These are phyloP conservation scores for Oophaga sylvatica DNA, from an alignment of 2,797 vertebrate species.

Conservation along the genomic window DNA sequence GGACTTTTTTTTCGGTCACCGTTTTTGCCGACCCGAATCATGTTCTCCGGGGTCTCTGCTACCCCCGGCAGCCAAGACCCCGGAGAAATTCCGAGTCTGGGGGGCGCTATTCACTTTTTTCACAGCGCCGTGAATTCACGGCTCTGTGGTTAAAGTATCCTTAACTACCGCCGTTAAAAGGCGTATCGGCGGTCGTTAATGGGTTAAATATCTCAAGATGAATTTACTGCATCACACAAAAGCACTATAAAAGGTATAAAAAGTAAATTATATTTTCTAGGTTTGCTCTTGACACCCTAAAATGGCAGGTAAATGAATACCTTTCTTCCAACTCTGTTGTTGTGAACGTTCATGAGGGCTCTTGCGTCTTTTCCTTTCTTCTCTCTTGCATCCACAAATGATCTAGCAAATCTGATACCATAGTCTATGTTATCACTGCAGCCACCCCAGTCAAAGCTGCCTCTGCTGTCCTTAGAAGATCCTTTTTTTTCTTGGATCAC, in stretches of 20 bases:
- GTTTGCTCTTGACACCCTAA: neutral
- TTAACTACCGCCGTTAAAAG: too few species aligned
- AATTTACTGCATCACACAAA: too few species aligned
- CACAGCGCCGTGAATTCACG: too few species aligned
- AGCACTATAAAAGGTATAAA: neutral
- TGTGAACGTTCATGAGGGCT: constrained; percentile 94
- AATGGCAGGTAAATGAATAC: constrained; percentile 68
- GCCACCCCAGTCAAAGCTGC: constrained; percentile 91
- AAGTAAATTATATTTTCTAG: neutral
- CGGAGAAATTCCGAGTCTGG: too few species aligned
- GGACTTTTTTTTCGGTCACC: too few species aligned
- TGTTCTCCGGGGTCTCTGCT: too few species aligned
- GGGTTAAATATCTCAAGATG: neutral
- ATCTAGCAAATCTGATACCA: constrained; percentile 87
- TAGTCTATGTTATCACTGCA: constrained; percentile 95
- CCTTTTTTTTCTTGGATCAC: constrained; percentile 93
- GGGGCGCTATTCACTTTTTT: too few species aligned
- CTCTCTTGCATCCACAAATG: constrained; percentile 92
- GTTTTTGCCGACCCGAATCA: too few species aligned
- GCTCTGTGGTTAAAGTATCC: too few species aligned
- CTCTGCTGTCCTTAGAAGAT: constrained; percentile 82
- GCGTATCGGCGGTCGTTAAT: too few species aligned
- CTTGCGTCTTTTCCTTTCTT: constrained; percentile 87
- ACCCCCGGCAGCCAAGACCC: too few species aligned
- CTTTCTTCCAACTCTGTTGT: constrained; percentile 94